Base-by-base conservation (phyloP, 2,113 vertebrate genomes). In the Tragelaphus imberbis region DNA sequence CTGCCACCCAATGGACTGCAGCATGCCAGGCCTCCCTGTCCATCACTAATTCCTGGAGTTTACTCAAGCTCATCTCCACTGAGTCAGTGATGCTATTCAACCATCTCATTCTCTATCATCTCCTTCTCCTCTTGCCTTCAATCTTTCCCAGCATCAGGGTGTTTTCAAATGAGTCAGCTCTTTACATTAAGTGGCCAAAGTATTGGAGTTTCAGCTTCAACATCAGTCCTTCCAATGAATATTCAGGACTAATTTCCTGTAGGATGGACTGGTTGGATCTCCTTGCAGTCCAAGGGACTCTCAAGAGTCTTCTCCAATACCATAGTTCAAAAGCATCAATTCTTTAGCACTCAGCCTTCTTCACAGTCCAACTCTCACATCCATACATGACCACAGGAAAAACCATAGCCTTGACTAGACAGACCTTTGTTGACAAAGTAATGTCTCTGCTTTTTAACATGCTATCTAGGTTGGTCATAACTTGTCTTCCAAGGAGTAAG, bases 291-390 rank as follows among this genome's bases (percentile, higher is more conserved):
- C 65, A 71, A 36, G 4, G 65, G n/a, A 36, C 65, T 71, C 19
- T 71, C n/a, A 71, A 71, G 65, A 36, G 9, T 71, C 65, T 71
- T 71, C 17, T 12, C 65, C 65, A 71, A 65, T 1, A n/a, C 33
- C 16, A 65, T 0, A 65, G 15, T 65, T 65, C 63, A n/a, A 65
- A 71, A 36, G 4, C 17, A 71, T 23, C 9, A 36, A 21, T 71
- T n/a, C 17, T 21, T 71, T 0, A 0, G n/a, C 0, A 0, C 17
- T 71, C 17, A 71, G 65, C n/a, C 11, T 71, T 71, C 19, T 71
- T 71, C 19, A 36, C 9, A 71, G 17, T 71, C 65, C 19, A 71
- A 21, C 17, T 71, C n/a, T 71, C 65, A 36, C 9, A 23, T 23
- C 65, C 19, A 36, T 71, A 71, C 65, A 36, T 71, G 65, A 71